These are phyloP conservation scores for Podilymbus podiceps DNA, from an alignment of 2,113 vertebrate species.

Conservation along the genomic window DNA sequence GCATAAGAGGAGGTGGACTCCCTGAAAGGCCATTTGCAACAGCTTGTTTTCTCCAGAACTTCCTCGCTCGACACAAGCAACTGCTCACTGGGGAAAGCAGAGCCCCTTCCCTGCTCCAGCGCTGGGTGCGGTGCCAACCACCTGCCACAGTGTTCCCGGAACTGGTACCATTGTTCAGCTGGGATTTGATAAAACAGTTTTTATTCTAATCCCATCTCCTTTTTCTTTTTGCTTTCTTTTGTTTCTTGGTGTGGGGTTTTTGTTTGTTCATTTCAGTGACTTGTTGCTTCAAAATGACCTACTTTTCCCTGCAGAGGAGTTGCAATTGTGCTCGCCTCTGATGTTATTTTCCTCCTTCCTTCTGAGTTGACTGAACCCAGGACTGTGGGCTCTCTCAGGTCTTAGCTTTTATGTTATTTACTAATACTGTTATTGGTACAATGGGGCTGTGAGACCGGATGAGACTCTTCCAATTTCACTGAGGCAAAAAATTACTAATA, in stretches of 20 bases:
- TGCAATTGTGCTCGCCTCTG: not conserved
- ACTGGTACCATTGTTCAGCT: accelerated
- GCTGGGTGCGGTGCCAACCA: not conserved
- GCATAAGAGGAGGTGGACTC: not conserved
- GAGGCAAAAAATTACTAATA: not conserved
- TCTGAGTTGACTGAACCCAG: not conserved
- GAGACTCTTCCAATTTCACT: not conserved
- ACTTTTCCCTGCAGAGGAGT: accelerated
- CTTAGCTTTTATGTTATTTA: not conserved
- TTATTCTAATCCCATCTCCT: not conserved
- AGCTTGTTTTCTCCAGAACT: not conserved
- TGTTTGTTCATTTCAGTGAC: not conserved
- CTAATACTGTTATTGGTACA: not conserved
- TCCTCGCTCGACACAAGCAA: not conserved
- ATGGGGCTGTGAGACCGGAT: not conserved
- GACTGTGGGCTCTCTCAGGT: not conserved
- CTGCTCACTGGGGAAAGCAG: not conserved
- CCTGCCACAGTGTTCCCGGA: not conserved
- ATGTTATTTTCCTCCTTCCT: not conserved
- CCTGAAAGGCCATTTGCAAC: not conserved
- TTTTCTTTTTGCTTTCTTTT: not conserved
- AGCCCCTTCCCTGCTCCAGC: not conserved
- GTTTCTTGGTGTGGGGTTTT: not conserved
- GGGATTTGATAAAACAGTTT: not conserved
- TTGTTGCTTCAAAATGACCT: not conserved